Conservation (phyloP, 2,797 vertebrate species). For the Tenualosa thibaudeaui region DNA sequence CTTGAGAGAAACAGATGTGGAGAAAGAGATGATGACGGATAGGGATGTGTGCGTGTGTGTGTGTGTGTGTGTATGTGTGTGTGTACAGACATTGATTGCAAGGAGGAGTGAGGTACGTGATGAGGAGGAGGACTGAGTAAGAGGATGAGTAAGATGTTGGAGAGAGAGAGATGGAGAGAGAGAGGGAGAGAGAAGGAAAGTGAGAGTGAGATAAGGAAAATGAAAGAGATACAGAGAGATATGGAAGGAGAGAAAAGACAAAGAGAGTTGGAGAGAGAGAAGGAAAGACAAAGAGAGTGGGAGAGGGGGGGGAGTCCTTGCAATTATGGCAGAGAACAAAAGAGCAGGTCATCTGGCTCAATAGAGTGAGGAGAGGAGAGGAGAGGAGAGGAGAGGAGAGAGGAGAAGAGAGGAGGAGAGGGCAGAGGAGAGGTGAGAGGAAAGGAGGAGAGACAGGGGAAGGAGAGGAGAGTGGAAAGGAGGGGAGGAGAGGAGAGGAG, state of each 20-base stretch:
- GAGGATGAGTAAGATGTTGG: background rate
- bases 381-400: background rate
- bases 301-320: slow-evolving; percentile 53
- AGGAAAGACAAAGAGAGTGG: slow-evolving; percentile 53
- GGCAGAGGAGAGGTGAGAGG: too few species aligned
- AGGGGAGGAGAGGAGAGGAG: too few species aligned
- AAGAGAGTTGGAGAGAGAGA: too few species aligned
- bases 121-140: background rate
- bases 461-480: too few species aligned
- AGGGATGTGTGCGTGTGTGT: background rate
- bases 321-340: background rate
- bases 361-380: background rate
- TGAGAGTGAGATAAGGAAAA: background rate
- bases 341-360: background rate
- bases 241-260: slow-evolving; percentile 51
- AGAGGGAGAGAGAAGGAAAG: slow-evolving; percentile 39
- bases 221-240: slow-evolving; percentile 58
- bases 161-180: slow-evolving; percentile 34
- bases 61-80: background rate
- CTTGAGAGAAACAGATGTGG: slow-evolving; percentile 1
- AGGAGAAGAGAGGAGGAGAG: too few species aligned
- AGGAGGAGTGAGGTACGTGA: background rate
- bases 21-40: background rate
- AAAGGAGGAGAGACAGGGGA: too few species aligned
- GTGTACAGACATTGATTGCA: background rate